A percentile compares a stretch with the other conserved stretches of the same genome.
Conservation (phyloP, 1,140 invertebrate species). For the Arion vulgaris region DNA sequence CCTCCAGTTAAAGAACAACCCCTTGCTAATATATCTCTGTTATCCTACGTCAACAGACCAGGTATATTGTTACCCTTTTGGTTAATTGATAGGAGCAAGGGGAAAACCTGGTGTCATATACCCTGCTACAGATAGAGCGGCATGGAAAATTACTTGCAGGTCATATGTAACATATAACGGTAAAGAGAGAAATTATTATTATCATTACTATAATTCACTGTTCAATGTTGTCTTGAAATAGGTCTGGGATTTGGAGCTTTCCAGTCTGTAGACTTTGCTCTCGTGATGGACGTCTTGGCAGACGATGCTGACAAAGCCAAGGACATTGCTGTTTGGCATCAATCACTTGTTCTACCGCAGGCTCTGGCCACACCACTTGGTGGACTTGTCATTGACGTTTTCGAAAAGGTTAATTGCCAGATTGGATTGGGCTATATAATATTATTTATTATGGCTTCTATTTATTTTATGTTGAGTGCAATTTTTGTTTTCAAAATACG, state of each 20-base stretch:
- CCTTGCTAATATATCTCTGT: too few relatives aligned
- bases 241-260: constrained; percentile 69
- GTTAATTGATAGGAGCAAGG: too few relatives aligned
- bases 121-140: too few relatives aligned
- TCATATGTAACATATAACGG: too few relatives aligned
- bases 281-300: constrained; percentile 71
- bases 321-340: constrained; percentile 71
- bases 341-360: constrained; percentile 69
- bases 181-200: too few relatives aligned
- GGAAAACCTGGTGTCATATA: too few relatives aligned
- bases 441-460: constrained; percentile 63
- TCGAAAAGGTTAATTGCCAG: constrained; percentile 68
- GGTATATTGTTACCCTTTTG: too few relatives aligned
- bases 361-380: constrained; percentile 69
- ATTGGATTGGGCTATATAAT: constrained; percentile 71
- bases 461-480: constrained; percentile 68
- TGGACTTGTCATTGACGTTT: constrained; percentile 68
- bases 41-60: too few relatives aligned
- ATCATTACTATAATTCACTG: too few relatives aligned
- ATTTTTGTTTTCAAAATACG: constrained; percentile 66
- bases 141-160: too few relatives aligned
- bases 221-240: constrained; percentile 23
- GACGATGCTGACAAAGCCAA: constrained; percentile 69
- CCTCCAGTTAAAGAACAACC: too few relatives aligned
- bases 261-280: constrained; percentile 70